A percentile compares a stretch with the other conserved stretches of the same genome.
These are phyloP conservation scores for Drymodes brunneopygia DNA, from an alignment of 2,113 vertebrate species.

Conservation along the genomic window DNA sequence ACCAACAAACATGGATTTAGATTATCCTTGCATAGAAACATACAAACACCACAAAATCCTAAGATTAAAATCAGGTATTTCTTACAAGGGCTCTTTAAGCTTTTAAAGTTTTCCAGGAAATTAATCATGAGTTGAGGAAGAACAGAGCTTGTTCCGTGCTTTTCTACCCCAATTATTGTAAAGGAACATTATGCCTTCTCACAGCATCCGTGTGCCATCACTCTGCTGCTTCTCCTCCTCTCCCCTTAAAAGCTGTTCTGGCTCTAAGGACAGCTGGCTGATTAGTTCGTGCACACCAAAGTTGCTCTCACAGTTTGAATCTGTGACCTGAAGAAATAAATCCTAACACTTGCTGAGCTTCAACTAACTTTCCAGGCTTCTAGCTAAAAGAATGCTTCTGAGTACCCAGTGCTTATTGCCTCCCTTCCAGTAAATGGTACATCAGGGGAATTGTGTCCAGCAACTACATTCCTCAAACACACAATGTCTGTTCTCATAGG, in stretches of 20 bases:
- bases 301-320: neutral
- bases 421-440: neutral
- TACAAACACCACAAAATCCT: neutral
- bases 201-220: neutral
- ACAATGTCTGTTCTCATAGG: neutral
- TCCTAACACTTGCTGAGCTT: neutral
- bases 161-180: neutral
- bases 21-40: neutral
- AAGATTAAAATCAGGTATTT: neutral
- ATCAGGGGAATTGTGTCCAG: neutral
- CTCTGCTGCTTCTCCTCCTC: neutral
- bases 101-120: neutral
- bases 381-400: neutral
- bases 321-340: conserved; percentile 16
- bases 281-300: neutral
- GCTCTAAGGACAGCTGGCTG: neutral
- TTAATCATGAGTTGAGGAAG: neutral
- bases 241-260: neutral
- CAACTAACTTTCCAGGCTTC: neutral
- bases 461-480: neutral
- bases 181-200: neutral
- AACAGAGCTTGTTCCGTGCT: neutral
- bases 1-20: neutral
- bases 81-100: neutral
- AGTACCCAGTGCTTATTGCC: neutral